phyloP scores from a whole-genome alignment of 2,888 invertebrate genomes.

The Hirtodrosophila cameraria region DNA sequence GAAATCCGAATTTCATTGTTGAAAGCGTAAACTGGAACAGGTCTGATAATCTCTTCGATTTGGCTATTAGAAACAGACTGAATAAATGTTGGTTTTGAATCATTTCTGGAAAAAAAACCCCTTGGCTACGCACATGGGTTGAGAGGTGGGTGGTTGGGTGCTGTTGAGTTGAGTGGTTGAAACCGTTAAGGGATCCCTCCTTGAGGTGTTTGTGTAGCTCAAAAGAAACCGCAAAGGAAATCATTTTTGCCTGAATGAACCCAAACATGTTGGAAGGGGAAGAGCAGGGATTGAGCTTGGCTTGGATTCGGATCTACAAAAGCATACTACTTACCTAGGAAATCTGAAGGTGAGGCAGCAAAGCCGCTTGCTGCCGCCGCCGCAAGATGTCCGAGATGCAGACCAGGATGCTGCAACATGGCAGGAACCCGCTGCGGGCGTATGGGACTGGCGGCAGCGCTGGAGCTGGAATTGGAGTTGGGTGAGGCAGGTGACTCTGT shows the following conservation, averaged over 20 bases:
- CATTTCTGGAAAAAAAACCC: too few species aligned
- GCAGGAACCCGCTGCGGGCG: conserved; percentile 84
- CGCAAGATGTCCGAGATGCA: conserved; percentile 87
- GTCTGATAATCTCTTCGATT: too few species aligned
- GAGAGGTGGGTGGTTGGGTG: not conserved
- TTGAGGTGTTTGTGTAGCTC: conserved; percentile 68
- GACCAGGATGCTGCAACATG: conserved; percentile 85
- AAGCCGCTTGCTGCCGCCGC: conserved; percentile 87
- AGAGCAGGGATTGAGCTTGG: too few species aligned
- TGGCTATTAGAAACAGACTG: too few species aligned
- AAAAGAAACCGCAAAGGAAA: conserved; percentile 25
- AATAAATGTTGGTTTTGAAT: too few species aligned
- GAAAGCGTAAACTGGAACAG: too few species aligned
- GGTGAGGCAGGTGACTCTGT: conserved; percentile 83
- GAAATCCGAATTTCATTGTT: too few species aligned
- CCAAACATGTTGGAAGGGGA: too few species aligned
- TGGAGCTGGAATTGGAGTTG: conserved; percentile 85
- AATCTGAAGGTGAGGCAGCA: conserved; percentile 90
- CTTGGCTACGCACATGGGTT: too few species aligned
- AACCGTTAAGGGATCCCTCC: conserved; percentile 55
- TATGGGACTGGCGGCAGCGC: conserved; percentile 85
- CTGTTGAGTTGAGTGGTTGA: conserved; percentile 36
- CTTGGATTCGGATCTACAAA: too few species aligned
- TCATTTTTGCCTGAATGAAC: too few species aligned
- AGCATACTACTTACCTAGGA: conserved; percentile 92